Evolutionary conservation across 2,888 invertebrate genomes (phyloP), one percentile per base, ranked within the genome.

Genomic region (Drosophila ezoana): DNA sequence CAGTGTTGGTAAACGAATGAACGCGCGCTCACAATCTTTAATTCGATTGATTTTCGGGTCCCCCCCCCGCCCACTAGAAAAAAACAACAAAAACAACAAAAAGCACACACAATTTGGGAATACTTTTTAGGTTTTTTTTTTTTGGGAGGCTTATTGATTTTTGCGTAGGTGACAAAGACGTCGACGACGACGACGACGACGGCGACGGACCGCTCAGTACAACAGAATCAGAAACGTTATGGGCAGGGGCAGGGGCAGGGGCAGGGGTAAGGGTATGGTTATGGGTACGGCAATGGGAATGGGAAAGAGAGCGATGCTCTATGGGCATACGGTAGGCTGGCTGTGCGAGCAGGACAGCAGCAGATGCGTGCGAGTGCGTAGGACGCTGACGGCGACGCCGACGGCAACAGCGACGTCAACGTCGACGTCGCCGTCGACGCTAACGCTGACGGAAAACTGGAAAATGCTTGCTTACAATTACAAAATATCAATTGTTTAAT

Each of bases 91-190:
- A 18, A 28, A 14, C 38, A 40, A 5, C 20, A 13, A 14, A 28
- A 14, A 9, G 1, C 3, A 13, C 13, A 40, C 3, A 1, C 0
- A 37, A 51, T 53, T 47, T 6, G 41, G 28, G n/a, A 40, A 57
- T 58, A 33, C 4, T 40, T 49, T 43, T 54, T 40, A 10, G 6
- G 33, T 62, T 35, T 4, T 43, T 40, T 62, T 41, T 8, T 33
- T 23, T 44, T 35, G 43, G 9, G 37, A 18, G n/a, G 35, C 49
- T 49, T 75, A 62, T 76, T 71, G 72, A 67, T 74, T 76, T 67
- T 76, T 64, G 68, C 62, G 72, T 77, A 74, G 81, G 87, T 84
- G 84, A 76, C 84, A 73, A 70, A 69, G 60, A 58, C 48, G 32
- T 28, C 43, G 57, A 9, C 28, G 28, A n/a, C n/a, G n/a, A n/a